Base-by-base conservation (phyloP, 2,888 invertebrate species). In the Ceriagrion tenellum region DNA sequence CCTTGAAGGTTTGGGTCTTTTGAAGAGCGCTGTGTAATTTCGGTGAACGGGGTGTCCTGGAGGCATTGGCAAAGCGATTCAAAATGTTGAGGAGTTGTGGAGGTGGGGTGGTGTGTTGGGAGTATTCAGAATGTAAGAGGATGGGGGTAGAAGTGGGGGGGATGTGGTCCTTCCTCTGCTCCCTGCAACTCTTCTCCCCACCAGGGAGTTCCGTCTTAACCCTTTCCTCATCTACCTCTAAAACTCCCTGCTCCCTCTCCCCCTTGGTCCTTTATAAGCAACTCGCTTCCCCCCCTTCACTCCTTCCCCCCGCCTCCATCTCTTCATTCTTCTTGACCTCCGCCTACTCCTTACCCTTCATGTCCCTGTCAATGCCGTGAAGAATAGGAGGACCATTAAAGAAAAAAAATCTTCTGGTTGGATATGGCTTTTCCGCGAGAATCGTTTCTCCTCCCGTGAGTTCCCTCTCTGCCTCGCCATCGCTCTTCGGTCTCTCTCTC, bases 1-100 rank as follows among this genome's bases (percentile, higher is more conserved):
- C 93, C 93, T 93, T 93, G 93, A 74, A 59, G 63, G 93, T 74
- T 69, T 40, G n/a, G 69, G 69, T 55, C 69, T 93, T 93, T 93
- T 93, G 93, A 93, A 93, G 93, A 93, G 93, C 93, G 74, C 93
- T 93, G 93, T 69, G 93, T 93, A 93, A 93, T 93, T 93, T 93
- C 93, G 69, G 93, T 93, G 93, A 93, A 30, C 93, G 93, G 69
- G n/a, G 47, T 93, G 93, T 93, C 93, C 93, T 40, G 93, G 47
- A 93, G 93, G 93, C 93, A 93, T 93, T 93, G 93, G 93, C 69
- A 93, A 69, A 74, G 93, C 93, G 93, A 93, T 93, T 93, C 93
- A 35, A 93, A 93, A 93, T 69, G 47, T 30, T 81, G 81, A 35
- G 81, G 35, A 35, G 26, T 20, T 91, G 59, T 55, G 56, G 90